Evolutionary conservation across 2,113 vertebrate species (phyloP), one percentile per base, ranked within the genome.

Genomic region (Corythoichthys intestinalis): DNA sequence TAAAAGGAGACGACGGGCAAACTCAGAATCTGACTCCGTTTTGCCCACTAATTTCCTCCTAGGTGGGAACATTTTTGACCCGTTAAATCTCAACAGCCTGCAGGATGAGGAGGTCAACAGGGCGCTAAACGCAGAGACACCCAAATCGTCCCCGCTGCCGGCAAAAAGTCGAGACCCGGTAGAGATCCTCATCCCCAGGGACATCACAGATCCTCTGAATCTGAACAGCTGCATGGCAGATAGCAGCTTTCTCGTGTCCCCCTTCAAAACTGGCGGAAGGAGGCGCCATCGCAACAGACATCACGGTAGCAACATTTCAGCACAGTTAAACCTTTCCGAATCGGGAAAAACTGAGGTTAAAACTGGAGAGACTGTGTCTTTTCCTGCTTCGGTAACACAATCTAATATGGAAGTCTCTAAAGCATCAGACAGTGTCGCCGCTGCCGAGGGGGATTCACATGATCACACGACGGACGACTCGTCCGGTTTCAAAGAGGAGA

Each of bases 61-160:
- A 66, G 96, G 96, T 4, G 96, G 96, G 17, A 98, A 97, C 81
- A 98, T 97, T 77, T 96, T 96, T 68, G 95, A 97, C 78, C 96
- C 96, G 0, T 86, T 98, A 9, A 98, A 98, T 86, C 94, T 98
- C 71, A 98, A 98, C 91, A 98, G 96, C 68, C 89, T 96, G 44
- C 66, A 95, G 83, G 96, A 97, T 41, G 96, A 98, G 85, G 96
- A 98, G 76, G 95, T 98, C 67, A 98, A 94, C 90, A 88, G 75
- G 53, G 93, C 94, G 0, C 92, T 96, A 56, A 97, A 98, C 7
- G 96, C 96, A 0, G 94, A 95, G 88, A 98, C 96, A 1, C 96
- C 96, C n/a, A 95, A 96, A 71, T 97, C 95, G 2, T 97, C 96
- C 5, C 96, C 95, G 0, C 90, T 98, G 67, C 96, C 96, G 0